Base-by-base conservation (phyloP, 2,888 invertebrate species). In the Dasypogon diadema region DNA sequence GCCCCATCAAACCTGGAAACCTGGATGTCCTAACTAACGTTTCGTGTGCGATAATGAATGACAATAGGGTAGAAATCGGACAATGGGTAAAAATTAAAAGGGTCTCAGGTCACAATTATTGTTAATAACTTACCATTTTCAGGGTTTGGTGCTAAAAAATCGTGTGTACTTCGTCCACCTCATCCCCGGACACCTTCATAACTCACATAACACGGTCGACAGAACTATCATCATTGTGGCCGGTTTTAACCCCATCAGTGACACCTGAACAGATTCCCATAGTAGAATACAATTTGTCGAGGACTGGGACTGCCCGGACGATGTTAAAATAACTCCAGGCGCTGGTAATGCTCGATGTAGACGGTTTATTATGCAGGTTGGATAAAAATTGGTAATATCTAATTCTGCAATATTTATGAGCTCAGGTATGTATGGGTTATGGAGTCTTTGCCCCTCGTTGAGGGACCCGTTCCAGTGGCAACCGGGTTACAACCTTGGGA, bases 301-400 rank as follows among this genome's bases (percentile, higher is more conserved):
- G 54, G 22, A 54, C 54, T 21, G 18, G 54, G 22, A 54, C 54
- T 21, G 18, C 16, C 51, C 30, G 18, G 70, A 70, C 14, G 10
- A 51, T 22, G 18, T 24, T 54, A 26, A 51, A 54, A 70, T 70
- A 70, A 54, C 22, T 65, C 24, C 16, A 21, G 46, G 22, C 1
- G n/a, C 21, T 18, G 16, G 70, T 70, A 70, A 70, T 70, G 70
- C 70, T 51, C 70, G 70, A 54, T 1, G 54, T 54, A 75, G 70
- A 55, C 46, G 60, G 58, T 46, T 70, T 75, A 74, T 77, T 77
- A 77, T 77, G 74, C 74, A 70, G 68, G 77, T 75, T 77, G 77
- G 70, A 77, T 76, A 76, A 76, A 76, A 76, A 74, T 75, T 54
- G 70, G 75, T 77, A 77, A 77, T 76, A 68, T 63, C 74, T 54